Percentiles rank a stretch among this genome's conserved stretches.
Evolutionary conservation across 2,797 vertebrate genomes (phyloP).

Genomic region (Enteromius paludinosus): DNA sequence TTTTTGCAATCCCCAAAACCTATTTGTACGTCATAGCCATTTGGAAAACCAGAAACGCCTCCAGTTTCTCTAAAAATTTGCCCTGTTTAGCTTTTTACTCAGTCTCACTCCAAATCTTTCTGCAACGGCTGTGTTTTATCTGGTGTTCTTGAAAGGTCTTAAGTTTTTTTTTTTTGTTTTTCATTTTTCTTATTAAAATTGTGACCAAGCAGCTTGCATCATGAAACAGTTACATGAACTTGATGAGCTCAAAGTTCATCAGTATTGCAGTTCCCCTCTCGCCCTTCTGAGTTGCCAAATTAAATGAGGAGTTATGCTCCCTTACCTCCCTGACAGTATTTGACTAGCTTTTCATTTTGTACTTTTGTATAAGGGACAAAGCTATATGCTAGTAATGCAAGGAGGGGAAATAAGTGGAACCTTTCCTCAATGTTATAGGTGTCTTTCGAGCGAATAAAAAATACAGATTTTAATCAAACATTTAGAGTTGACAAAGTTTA

Average conservation of each 20-base stretch:
- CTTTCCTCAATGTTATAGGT: conserved; percentile 8
- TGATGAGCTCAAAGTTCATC: conserved; percentile 60
- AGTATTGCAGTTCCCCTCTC: conserved; percentile 64
- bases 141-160: conserved; percentile 69
- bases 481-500: conserved; percentile 34
- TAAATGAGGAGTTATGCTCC: conserved; percentile 25
- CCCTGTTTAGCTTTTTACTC: conserved; percentile 38
- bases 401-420: conserved; percentile 32
- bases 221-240: conserved; percentile 58
- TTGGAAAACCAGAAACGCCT: conserved; percentile 35
- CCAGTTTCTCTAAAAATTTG: conserved; percentile 12
- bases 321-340: conserved; percentile 53
- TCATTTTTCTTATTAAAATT: conserved; percentile 63
- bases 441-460: conserved; percentile 7
- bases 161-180: conserved; percentile 65
- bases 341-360: conserved; percentile 37
- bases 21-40: conserved; percentile 35
- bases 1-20: conserved; percentile 63
- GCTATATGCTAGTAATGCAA: conserved; percentile 41
- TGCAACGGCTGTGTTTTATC: conserved; percentile 70
- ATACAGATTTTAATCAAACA: conserved; percentile 48
- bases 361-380: conserved; percentile 50
- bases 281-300: conserved; percentile 72
- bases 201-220: conserved; percentile 65
- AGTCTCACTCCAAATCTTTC: conserved; percentile 41